phyloP scores from a whole-genome alignment of 1,140 invertebrate species.

The Paralvinella palmiformis region DNA sequence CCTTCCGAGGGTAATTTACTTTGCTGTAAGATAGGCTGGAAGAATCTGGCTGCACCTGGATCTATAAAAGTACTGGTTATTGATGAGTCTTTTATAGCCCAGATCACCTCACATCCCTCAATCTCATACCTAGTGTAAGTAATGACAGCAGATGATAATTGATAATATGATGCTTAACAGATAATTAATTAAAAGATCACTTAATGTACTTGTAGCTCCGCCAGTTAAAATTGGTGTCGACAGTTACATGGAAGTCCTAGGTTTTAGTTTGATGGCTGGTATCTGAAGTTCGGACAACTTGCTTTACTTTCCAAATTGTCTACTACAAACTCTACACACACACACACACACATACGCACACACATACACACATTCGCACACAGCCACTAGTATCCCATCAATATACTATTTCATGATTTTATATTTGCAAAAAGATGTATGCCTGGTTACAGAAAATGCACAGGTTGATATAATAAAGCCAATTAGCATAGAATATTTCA shows the following conservation, averaged over 20 bases:
- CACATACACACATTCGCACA: too few species aligned
- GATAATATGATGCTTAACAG: background rate
- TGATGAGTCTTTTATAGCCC: conserved; percentile 88
- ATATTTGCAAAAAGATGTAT: too few species aligned
- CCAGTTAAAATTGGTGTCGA: background rate
- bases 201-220: background rate
- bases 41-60: conserved; percentile 91
- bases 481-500: too few species aligned
- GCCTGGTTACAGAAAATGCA: too few species aligned
- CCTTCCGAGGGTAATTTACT: conserved; percentile 26
- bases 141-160: background rate
- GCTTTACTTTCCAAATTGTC: too few species aligned
- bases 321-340: too few species aligned
- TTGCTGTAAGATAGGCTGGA: conserved; percentile 56
- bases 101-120: conserved; percentile 75
- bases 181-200: background rate
- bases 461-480: too few species aligned
- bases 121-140: conserved; percentile 63
- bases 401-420: too few species aligned
- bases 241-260: background rate
- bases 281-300: too few species aligned
- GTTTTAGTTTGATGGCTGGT: too few species aligned
- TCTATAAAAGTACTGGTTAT: conserved; percentile 92
- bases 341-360: too few species aligned
- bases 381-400: too few species aligned